These are phyloP conservation scores for Sinotaia quadrata DNA, from an alignment of 2,888 invertebrate species.

Conservation along the genomic window DNA sequence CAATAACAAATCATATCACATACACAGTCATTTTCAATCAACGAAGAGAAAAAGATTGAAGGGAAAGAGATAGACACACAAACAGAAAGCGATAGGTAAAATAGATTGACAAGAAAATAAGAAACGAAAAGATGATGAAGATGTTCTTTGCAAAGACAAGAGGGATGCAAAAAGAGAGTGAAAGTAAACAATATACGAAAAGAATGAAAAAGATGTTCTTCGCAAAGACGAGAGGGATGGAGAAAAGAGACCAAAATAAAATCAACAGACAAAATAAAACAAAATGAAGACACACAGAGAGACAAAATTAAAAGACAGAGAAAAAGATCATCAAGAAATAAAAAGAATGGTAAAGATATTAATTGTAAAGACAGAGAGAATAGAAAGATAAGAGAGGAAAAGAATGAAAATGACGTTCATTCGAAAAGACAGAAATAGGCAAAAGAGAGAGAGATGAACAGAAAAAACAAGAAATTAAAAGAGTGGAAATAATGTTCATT, in stretches of 20 bases:
- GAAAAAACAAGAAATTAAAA: not conserved
- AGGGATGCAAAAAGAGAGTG: not conserved
- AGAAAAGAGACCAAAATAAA: not conserved
- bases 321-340: not conserved
- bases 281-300: too few relatives aligned
- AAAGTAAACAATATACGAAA: not conserved
- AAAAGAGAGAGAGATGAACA: not conserved
- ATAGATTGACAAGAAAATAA: not conserved
- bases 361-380: not conserved
- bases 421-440: not conserved
- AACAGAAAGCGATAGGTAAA: not conserved
- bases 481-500: not conserved
- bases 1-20: too few relatives aligned
- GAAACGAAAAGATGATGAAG: not conserved
- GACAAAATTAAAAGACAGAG: not conserved
- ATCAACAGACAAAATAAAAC: not conserved
- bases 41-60: not conserved
- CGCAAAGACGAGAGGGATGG: not conserved
- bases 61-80: not conserved
- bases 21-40: too few relatives aligned
- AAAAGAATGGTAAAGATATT: not conserved
- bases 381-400: not conserved
- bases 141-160: too few relatives aligned
- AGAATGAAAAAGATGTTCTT: too few relatives aligned
- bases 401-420: not conserved